Evolutionary conservation across 2,888 invertebrate genomes (phyloP), one percentile per base, ranked within the genome.

Genomic region (Sphinx pinastri): DNA sequence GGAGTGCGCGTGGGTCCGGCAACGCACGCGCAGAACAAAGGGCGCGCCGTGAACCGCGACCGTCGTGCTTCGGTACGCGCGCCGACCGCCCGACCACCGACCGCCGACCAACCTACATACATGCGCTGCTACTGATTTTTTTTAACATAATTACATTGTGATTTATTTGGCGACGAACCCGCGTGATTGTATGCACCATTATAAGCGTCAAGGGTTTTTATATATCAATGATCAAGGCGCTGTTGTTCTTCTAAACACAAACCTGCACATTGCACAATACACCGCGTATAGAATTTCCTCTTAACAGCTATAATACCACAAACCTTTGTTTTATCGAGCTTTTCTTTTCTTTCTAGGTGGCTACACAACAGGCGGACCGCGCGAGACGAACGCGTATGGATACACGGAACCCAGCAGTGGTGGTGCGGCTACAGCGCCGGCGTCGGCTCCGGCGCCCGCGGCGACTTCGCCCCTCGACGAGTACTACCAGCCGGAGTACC

Each of bases 361-460:
- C 76, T 95, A 95, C 87, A 94, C 95, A 74, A 94, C 95, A 69
- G 92, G 95, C 69, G 94, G 94, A 72, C 94, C 93, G 71, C 94
- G 95, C 78, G 95, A 94, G 73, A 86, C 92, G 68, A 88, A 91
- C 81, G 91, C 94, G 68, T 94, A 91, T 87, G 92, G 85, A 72
- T 95, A 91, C 92, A 88, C 90, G 78, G 93, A 91, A 85, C 80
- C 89, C 73, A 88, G 84, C 74, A 84, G 88, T 70, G 84, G 83
- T 68, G 84, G 84, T 70, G 77, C 85, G 57, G 78, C 88, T 60
- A 80, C 91, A 77, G 76, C 85, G 57, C 77, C 87, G 63, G 81
- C 91, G 77, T 76, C 87, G 14, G 81, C 90, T 71, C 86, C 89
- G 63, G 87, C 89, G 76, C 88, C 88, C 75, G 88, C 86, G 77